Evolutionary conservation across 1,140 invertebrate species (phyloP).

Genomic region (Ganaspis sp.): DNA sequence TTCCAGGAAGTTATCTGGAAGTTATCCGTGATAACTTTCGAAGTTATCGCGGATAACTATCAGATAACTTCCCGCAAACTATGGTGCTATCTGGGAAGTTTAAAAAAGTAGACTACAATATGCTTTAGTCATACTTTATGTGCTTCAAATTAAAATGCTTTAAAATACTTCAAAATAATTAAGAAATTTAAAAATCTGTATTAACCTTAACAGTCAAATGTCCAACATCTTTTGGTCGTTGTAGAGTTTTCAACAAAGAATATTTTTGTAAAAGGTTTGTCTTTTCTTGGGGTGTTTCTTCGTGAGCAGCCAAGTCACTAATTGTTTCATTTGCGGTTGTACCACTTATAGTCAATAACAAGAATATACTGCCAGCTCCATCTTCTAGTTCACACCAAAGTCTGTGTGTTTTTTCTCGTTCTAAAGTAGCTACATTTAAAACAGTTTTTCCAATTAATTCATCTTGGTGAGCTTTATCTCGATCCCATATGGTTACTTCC

Average conservation of each 20-base stretch:
- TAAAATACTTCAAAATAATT: slow-evolving; percentile 3
- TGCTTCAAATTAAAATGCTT: too few species aligned
- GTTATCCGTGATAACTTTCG: too few species aligned
- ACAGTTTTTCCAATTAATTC: slow-evolving; percentile 91
- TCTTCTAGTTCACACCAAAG: slow-evolving; percentile 94
- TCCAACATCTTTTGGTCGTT: slow-evolving; percentile 89
- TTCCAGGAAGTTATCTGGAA: too few species aligned
- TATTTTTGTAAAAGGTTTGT: slow-evolving; percentile 85
- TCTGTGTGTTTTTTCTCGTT: slow-evolving; percentile 93
- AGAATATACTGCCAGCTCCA: slow-evolving; percentile 89
- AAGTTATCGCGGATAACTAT: too few species aligned
- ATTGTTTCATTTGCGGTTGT: slow-evolving; percentile 94
- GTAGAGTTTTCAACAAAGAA: slow-evolving; percentile 81
- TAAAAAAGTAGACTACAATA: too few species aligned
- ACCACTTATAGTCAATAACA: slow-evolving; percentile 95
- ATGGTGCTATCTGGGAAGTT: too few species aligned
- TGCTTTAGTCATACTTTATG: too few species aligned
- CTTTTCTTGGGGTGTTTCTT: slow-evolving; percentile 85
- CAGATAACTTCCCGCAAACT: too few species aligned
- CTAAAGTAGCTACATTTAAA: slow-evolving; percentile 90
- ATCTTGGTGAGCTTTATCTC: slow-evolving; percentile 88
- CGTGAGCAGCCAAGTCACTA: slow-evolving; percentile 90
- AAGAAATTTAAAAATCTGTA: background rate
- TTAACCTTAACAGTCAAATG: slow-evolving; percentile 89
- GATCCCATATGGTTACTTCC: slow-evolving; percentile 94